Conservation (phyloP, 2,113 vertebrate species). For the Girardinichthys multiradiatus region DNA sequence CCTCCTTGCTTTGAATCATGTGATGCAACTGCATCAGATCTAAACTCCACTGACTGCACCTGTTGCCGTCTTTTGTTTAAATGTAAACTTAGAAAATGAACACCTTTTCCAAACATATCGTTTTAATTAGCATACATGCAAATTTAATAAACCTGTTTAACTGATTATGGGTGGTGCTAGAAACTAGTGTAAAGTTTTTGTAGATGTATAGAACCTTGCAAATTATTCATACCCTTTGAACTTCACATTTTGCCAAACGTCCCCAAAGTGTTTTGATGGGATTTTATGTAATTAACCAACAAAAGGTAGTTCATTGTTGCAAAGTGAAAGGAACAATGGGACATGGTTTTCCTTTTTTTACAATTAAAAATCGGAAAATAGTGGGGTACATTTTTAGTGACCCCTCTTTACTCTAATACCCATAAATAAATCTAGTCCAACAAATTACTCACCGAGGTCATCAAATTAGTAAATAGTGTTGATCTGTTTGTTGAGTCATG, state of each 20-base stretch:
- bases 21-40: constrained; percentile 65
- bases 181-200: constrained; percentile 15
- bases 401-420: no score
- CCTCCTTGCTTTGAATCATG: constrained; percentile 57
- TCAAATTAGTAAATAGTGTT: no score
- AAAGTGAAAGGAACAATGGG: not conserved
- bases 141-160: constrained; percentile 14
- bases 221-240: not conserved
- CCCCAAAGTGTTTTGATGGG: not conserved
- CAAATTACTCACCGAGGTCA: no score
- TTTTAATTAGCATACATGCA: constrained; percentile 29
- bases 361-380: not conserved
- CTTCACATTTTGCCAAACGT: not conserved
- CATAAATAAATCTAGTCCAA: no score
- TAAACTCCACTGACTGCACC: constrained; percentile 52
- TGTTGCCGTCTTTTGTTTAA: constrained; percentile 68
- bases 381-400: no score
- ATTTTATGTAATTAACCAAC: not conserved
- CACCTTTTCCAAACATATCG: constrained; percentile 58
- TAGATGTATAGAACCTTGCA: not conserved
- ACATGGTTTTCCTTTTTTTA: not conserved
- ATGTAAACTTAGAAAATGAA: constrained; percentile 52
- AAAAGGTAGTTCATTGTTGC: not conserved
- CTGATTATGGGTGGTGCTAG: constrained; percentile 10
- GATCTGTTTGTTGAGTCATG: no score